Base-by-base conservation (phyloP, 2,888 invertebrate genomes). In the Protophormia terraenovae region DNA sequence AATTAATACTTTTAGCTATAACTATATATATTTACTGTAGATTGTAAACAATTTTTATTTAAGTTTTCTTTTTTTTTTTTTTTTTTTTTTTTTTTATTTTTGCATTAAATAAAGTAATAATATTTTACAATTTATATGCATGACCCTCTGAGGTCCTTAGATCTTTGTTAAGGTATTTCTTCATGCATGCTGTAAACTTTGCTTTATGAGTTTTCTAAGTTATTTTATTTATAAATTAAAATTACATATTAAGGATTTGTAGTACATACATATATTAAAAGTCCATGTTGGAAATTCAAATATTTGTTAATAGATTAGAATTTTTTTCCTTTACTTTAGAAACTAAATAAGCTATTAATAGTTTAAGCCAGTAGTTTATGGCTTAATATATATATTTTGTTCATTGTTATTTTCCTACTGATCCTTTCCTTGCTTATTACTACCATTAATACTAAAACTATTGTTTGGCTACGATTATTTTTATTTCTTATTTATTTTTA, bases 1-100 rank as follows among this genome's bases (percentile, higher is more conserved):
- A 85, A 85, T 82, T 85, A 82, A 85, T 85, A 79, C 82, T 71
- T 82, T 82, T 71, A 60, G 85, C 85, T 47, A 75, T 79, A 79
- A 82, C 79, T 69, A 76, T 47, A 53, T 47, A 47, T 29, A 50
- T 4, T 8, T 10, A n/a, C 69, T 64, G 38, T 66, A 67, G 47
- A 73, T 50, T 62, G 79, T 79, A 79, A 77, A 67, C 41, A 76
- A 73, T 66, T 60, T 84, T 60, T 84, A 62, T 73, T 67, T 27
- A 69, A 71, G 69, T 73, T 78, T 80, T 64, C 47, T 35, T 41
- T 73, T 35, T n/a, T n/a, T n/a, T n/a, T n/a, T n/a, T n/a, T n/a
- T n/a, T n/a, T n/a, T n/a, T n/a, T n/a, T n/a, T n/a, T n/a, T n/a
- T n/a, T n/a, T n/a, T n/a, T n/a, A n/a, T n/a, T n/a, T n/a, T n/a